Evolutionary conservation across 2,797 vertebrate species (phyloP).

Genomic region (Sebastes vulpes): DNA sequence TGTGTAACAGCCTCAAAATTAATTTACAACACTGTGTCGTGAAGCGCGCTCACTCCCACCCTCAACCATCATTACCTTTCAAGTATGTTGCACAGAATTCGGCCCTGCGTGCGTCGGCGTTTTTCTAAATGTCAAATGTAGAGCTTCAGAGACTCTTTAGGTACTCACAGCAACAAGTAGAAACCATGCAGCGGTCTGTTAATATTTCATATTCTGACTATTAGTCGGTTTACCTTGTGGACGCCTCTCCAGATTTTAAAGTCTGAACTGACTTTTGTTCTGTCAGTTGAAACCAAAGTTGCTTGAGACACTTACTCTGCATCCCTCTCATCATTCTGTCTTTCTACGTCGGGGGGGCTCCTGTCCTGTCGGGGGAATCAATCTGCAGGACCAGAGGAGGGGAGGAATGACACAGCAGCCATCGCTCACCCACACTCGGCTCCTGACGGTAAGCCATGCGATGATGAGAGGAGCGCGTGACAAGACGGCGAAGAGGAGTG

Average conservation of each 20-base stretch:
- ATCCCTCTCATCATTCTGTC: conserved; percentile 15
- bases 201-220: background rate
- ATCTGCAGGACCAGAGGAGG: conserved; percentile 27
- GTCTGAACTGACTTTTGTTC: background rate
- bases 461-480: conserved; percentile 54
- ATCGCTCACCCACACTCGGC: conserved; percentile 48
- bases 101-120: background rate
- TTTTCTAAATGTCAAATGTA: conserved; percentile 17
- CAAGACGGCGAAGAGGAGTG: conserved; percentile 45
- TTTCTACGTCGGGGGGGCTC: background rate
- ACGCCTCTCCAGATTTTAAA: background rate
- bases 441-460: conserved; percentile 37
- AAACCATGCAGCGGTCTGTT: background rate
- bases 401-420: conserved; percentile 48
- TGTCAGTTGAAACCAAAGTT: background rate
- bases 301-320: conserved; percentile 11
- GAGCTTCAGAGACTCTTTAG: conserved; percentile 2
- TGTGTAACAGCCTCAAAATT: background rate
- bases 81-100: conserved; percentile 1
- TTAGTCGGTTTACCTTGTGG: background rate
- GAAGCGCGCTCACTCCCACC: background rate
- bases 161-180: background rate
- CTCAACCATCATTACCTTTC: background rate
- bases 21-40: background rate
- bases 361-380: conserved; percentile 36